Evolutionary conservation across 1,140 invertebrate genomes (phyloP), one percentile per base, ranked within the genome.

Genomic region (Rhysida immarginata): DNA sequence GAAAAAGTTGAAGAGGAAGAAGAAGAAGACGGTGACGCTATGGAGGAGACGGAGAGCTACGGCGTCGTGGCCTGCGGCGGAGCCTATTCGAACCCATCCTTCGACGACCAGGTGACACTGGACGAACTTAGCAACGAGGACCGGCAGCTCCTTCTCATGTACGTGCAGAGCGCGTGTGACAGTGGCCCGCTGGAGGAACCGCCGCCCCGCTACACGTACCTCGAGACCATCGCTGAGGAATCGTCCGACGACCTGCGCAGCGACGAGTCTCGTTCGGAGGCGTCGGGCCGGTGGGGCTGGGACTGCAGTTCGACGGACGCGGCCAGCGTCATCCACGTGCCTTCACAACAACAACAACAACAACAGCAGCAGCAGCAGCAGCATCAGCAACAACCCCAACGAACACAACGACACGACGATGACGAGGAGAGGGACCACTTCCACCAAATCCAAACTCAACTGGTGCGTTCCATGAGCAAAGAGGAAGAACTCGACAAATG

Each of bases 181-280:
- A n/a, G n/a, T n/a, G n/a, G n/a, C n/a, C n/a, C n/a, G n/a, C n/a
- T n/a, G 29, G 29, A 35, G 29, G 29, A 35, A 8, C 5, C 20
- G 26, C 8, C 35, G 27, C 51, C 20, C 5, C 2, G 25, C 5
- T 49, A 26, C 41, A 23, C 41, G 2, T 27, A 51, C 25, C 24
- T 56, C 16, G 55, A 56, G 26, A 49, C 55, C 2, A 56, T 56
- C 18, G 26, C 13, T 2, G 55, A 56, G 25, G 55, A 56, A 35
- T 51, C 45, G 5, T 24, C 45, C 8, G 55, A 56, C 3, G 55
- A 56, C 11, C 18, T 56, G 16, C 24, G 41, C 2, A 25, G 2
- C 3, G 41, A 44, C 21, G 53, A 54, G 21, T 29, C 26, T 35
- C 5, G 20, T 2, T 27, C 25, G 2, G 26, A 29, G 8, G 27